phyloP scores from a whole-genome alignment of 2,113 vertebrate species.

The Rhegmatorhina hoffmannsi region DNA sequence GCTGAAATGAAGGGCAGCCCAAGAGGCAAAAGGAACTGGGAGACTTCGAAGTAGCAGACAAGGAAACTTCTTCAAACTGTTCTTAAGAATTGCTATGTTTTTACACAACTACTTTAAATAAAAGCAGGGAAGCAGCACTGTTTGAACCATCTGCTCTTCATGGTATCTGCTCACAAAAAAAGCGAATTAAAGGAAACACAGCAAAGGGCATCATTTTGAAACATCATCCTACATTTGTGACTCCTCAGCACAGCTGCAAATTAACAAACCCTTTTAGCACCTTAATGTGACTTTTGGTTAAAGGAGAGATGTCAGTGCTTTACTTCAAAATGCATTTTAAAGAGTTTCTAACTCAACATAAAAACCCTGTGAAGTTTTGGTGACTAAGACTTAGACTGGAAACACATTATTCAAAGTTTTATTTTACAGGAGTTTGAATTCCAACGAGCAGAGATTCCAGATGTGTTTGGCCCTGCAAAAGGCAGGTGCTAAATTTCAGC shows the following conservation, averaged over 20 bases:
- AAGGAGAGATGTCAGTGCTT: background rate
- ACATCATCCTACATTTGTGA: background rate
- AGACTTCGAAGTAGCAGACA: background rate
- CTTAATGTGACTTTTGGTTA: background rate
- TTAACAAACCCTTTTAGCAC: background rate
- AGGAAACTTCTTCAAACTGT: background rate
- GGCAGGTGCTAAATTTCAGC: constrained; percentile 58
- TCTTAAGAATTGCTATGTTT: background rate
- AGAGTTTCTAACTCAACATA: background rate
- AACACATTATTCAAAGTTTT: constrained; percentile 20
- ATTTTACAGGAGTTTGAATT: background rate
- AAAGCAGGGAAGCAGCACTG: background rate
- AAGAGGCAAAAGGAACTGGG: background rate
- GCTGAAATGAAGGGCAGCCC: background rate
- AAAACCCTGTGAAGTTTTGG: background rate
- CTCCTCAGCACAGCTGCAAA: background rate
- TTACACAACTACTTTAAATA: background rate
- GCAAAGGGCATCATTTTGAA: background rate
- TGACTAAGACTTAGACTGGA: constrained; percentile 4
- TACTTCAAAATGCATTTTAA: background rate
- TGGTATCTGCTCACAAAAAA: background rate
- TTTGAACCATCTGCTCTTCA: background rate
- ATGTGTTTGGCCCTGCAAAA: constrained; percentile 43
- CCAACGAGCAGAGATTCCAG: background rate
- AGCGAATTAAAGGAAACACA: background rate